These are phyloP conservation scores for Drosophila arizonae DNA, from an alignment of 1,140 invertebrate species.

Conservation along the genomic window DNA sequence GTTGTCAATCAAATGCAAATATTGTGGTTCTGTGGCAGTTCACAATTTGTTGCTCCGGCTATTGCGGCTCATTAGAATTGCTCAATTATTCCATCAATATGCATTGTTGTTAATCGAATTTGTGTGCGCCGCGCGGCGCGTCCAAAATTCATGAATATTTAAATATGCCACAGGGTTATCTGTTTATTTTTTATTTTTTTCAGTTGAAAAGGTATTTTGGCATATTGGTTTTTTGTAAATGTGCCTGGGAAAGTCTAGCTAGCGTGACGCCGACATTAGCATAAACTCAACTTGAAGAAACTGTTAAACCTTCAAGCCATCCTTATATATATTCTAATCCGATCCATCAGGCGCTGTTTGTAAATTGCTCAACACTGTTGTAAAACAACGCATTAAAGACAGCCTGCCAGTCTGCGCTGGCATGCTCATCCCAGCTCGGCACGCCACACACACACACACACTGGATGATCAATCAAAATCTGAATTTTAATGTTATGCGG, in stretches of 20 bases:
- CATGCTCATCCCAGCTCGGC: constrained; percentile 2
- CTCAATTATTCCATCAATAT: constrained; percentile 82
- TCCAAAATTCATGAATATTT: constrained; percentile 70
- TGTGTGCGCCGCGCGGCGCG: constrained; percentile 19
- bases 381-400: too few relatives aligned
- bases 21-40: constrained; percentile 58
- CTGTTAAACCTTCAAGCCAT: neutral
- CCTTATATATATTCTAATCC: constrained; percentile 19
- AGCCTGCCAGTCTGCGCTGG: neutral
- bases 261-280: constrained; percentile 56
- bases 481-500: constrained; percentile 80
- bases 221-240: constrained; percentile 27
- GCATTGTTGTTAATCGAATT: constrained; percentile 79
- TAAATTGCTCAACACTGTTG: too few relatives aligned
- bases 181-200: neutral
- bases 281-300: constrained; percentile 40
- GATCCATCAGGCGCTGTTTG: neutral
- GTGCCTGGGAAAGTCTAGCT: constrained; percentile 66
- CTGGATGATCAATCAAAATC: constrained; percentile 74
- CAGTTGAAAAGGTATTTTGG: neutral
- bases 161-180: constrained; percentile 37
- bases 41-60: constrained; percentile 62
- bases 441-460: constrained; percentile 1
- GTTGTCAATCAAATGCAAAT: constrained; percentile 80
- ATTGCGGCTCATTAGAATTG: constrained; percentile 76